phyloP scores from a whole-genome alignment of 2,113 vertebrate genomes.

The human region DNA sequence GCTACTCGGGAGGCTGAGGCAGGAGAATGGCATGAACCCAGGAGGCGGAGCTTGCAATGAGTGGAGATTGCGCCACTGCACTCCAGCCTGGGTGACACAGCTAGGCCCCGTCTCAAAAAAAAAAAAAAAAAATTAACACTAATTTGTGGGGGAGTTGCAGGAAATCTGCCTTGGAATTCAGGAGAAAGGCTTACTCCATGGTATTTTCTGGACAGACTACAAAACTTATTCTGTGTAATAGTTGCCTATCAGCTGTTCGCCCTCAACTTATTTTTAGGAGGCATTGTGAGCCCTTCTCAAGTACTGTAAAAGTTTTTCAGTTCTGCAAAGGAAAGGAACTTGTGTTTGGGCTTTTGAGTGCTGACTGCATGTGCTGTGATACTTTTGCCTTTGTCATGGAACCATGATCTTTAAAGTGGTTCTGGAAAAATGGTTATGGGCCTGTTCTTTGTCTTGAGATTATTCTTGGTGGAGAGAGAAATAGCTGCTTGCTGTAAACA shows the following conservation, averaged over 20 bases:
- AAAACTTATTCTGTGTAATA: not conserved
- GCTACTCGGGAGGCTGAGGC: too few species aligned
- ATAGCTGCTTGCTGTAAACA: slow-evolving; percentile 32
- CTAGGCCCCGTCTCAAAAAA: too few species aligned
- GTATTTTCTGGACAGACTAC: not conserved
- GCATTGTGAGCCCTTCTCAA: not conserved
- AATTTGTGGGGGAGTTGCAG: not conserved
- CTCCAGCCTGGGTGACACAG: too few species aligned
- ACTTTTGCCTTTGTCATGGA: not conserved
- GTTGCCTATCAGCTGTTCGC: not conserved
- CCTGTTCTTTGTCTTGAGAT: not conserved
- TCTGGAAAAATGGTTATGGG: not conserved
- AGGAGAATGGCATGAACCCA: too few species aligned
- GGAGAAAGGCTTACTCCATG: not conserved
- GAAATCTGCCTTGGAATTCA: not conserved
- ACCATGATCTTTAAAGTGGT: not conserved
- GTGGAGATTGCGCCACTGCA: too few species aligned
- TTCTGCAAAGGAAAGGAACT: not conserved
- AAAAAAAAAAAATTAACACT: not conserved
- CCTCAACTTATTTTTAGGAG: not conserved
- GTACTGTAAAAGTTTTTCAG: not conserved
- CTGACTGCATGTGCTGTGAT: not conserved
- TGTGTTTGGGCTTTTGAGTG: not conserved
- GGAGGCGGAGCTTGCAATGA: too few species aligned
- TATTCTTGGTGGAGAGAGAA: not conserved